Evolutionary conservation across 2,888 invertebrate genomes (phyloP).

Genomic region (Gasteruption jaculator): DNA sequence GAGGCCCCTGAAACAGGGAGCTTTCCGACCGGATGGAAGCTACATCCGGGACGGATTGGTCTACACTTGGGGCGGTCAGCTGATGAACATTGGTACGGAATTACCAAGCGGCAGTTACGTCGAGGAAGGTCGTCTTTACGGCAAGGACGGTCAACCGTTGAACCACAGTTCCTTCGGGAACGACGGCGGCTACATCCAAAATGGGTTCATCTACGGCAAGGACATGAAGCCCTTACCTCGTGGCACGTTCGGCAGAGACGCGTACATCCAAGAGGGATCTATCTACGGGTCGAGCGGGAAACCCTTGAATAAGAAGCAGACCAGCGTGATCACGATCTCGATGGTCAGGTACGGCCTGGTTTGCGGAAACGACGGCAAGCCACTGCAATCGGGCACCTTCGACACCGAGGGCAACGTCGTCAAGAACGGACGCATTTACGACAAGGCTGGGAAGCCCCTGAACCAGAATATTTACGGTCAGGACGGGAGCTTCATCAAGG

Average conservation of each 20-base stretch:
- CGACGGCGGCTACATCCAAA: slow-evolving; percentile 40
- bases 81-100: slow-evolving; percentile 40
- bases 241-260: slow-evolving; percentile 42
- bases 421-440: slow-evolving; percentile 41
- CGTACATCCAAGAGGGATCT: slow-evolving; percentile 41
- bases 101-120: slow-evolving; percentile 39
- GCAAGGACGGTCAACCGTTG: slow-evolving; percentile 40
- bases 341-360: slow-evolving; percentile 43
- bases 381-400: slow-evolving; percentile 36
- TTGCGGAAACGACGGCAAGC: slow-evolving; percentile 40
- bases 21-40: slow-evolving; percentile 41
- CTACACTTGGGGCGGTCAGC: slow-evolving; percentile 44
- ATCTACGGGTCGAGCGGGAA: slow-evolving; percentile 37
- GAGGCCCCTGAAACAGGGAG: slow-evolving; percentile 40
- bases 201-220: slow-evolving; percentile 41
- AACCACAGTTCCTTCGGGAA: slow-evolving; percentile 43
- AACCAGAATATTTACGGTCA: slow-evolving; percentile 33
- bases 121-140: slow-evolving; percentile 41
- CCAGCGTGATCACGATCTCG: slow-evolving; percentile 33
- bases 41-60: slow-evolving; percentile 45
- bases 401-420: slow-evolving; percentile 39
- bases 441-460: slow-evolving; percentile 34
- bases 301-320: slow-evolving; percentile 35
- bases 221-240: slow-evolving; percentile 37
- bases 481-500: slow-evolving; percentile 37